Base-by-base conservation (phyloP, 2,797 vertebrate genomes). In the Lycodopsis pacificus region DNA sequence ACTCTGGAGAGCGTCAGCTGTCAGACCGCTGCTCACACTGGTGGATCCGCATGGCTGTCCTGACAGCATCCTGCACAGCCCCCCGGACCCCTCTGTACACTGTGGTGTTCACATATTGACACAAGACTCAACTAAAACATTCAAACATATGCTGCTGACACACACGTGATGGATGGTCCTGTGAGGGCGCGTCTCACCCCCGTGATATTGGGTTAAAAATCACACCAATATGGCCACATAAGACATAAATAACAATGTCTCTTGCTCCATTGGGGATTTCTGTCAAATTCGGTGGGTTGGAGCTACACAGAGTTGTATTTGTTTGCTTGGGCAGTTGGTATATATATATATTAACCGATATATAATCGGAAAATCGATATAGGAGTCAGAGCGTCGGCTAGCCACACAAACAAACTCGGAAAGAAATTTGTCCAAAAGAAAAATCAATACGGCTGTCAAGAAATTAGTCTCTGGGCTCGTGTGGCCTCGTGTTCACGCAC, bases 1-100 rank as follows among this genome's bases (percentile, higher is more conserved):
- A 44, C 83, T 65, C 78, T 77, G 66, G 87, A 77, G 79, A 89
- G 72, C 59, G 51, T 84, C 70, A 80, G 79, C 74, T 85, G 80
- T 85, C 81, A 84, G 78, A 81, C 67, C 65, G 53, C 44, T 76
- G 65, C 70, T 70, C 27, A 19, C 19, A 58, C 42, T 72, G 58
- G 17, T 71, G 54, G 59, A 71, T 73, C 32, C 54, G 66, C 46
- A 58, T 69, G 57, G 36, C 44, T 17, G 51, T 73, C 59, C 63
- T 81, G 72, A 79, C 62, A 81, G 57, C 80, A 76, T 73, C 38
- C 59, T 22, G 48, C 61, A 57, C 61, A 75, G 38, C 49, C 61
- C 38, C 15, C 3, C 49, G 1, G 22, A 22, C 72, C 65, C 40
- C 51, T 58, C 66, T 78, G 49, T 19, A 58, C 71, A 36, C 32